These are phyloP conservation scores for Baronia brevicornis DNA, from an alignment of 2,888 invertebrate species.

Conservation along the genomic window DNA sequence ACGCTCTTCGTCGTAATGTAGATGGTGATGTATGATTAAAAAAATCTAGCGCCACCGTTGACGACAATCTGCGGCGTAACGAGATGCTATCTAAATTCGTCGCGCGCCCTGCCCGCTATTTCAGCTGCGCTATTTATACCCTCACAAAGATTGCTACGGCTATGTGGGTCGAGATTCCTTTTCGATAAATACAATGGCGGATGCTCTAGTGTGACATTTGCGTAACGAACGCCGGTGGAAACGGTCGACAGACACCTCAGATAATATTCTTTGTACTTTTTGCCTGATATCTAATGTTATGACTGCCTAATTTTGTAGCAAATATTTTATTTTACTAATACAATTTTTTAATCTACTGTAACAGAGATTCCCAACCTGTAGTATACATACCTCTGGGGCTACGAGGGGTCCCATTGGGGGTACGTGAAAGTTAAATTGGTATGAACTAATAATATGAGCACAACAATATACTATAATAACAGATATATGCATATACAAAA, in stretches of 20 bases:
- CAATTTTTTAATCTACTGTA: too few relatives aligned
- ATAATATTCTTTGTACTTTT: neutral
- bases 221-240: constrained; percentile 16
- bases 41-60: constrained; percentile 23
- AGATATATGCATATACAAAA: too few relatives aligned
- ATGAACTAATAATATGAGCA: too few relatives aligned
- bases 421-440: too few relatives aligned
- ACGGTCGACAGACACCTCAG: neutral
- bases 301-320: too few relatives aligned
- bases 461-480: too few relatives aligned
- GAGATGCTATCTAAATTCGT: constrained; percentile 42
- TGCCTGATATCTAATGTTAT: too few relatives aligned
- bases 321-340: too few relatives aligned
- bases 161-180: constrained; percentile 61
- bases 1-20: neutral
- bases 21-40: neutral
- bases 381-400: too few relatives aligned
- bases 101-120: constrained; percentile 57
- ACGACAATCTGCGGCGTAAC: constrained; percentile 23
- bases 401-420: too few relatives aligned
- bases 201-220: constrained; percentile 23
- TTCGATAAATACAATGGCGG: constrained; percentile 25
- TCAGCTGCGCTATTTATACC: constrained; percentile 53
- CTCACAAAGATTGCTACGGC: constrained; percentile 37
- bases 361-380: too few relatives aligned